Percentiles rank a stretch among this genome's conserved stretches.
Evolutionary conservation across 1,140 invertebrate genomes (phyloP).

Genomic region (Akabosia matsudoensis): DNA sequence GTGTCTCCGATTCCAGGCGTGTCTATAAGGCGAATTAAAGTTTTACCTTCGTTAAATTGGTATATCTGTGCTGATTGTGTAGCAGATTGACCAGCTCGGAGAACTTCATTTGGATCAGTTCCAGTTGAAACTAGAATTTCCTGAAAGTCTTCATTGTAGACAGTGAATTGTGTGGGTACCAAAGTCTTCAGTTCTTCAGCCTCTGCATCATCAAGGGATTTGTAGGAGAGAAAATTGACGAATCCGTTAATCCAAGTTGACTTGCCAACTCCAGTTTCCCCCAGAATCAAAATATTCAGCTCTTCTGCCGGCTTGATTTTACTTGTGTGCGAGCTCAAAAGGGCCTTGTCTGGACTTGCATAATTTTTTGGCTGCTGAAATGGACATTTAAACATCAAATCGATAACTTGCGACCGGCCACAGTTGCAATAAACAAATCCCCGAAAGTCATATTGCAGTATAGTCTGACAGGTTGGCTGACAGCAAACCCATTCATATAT

Average conservation of each 20-base stretch:
- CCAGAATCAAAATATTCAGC: constrained; percentile 21
- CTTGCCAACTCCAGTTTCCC: constrained; percentile 28
- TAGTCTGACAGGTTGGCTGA: not conserved
- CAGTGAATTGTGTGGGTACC: constrained; percentile 10
- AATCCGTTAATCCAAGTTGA: constrained; percentile 32
- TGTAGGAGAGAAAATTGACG: not conserved
- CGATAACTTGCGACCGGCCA: not conserved
- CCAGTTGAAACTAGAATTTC: not conserved
- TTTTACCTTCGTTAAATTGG: constrained; percentile 27
- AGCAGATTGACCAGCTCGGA: constrained; percentile 22
- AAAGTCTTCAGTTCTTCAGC: not conserved
- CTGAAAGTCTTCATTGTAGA: not conserved
- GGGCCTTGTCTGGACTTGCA: not conserved
- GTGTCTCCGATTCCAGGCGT: constrained; percentile 49
- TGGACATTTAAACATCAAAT: constrained; percentile 19
- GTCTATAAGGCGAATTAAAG: constrained; percentile 46
- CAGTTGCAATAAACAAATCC: constrained; percentile 19
- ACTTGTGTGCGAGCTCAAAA: no score
- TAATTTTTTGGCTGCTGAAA: not conserved
- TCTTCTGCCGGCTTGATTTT: no score
- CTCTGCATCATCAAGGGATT: not conserved
- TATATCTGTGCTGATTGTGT: constrained; percentile 31
- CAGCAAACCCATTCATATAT: constrained; percentile 5
- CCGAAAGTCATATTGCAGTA: constrained; percentile 33
- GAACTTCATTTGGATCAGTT: constrained; percentile 18